Evolutionary conservation across 2,888 invertebrate species (phyloP).

Genomic region (Leptodirus hochenwartii): DNA sequence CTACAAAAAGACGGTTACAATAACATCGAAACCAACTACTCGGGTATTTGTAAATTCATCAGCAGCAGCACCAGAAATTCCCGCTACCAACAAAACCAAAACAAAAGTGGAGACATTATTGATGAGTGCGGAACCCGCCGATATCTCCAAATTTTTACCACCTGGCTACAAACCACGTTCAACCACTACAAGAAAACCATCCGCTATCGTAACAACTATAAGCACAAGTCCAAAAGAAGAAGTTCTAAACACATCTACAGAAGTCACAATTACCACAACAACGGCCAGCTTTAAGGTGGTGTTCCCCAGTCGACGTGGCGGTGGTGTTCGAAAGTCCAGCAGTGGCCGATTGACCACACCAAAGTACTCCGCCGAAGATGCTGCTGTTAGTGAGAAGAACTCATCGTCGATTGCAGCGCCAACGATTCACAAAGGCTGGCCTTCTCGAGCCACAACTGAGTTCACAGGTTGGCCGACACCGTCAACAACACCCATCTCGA

Average conservation of each 20-base stretch:
- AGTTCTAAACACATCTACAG: conserved; percentile 11
- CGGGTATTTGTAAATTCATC: conserved; percentile 10
- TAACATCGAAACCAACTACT: conserved; percentile 14
- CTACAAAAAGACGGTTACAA: conserved; percentile 12
- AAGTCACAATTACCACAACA: conserved; percentile 26
- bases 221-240: conserved; percentile 9
- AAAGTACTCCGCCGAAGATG: conserved; percentile 22
- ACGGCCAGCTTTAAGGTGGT: conserved; percentile 44
- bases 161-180: conserved; percentile 35
- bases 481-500: conserved; percentile 71
- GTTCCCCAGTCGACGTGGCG: conserved; percentile 62
- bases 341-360: conserved; percentile 39
- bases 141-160: conserved; percentile 41
- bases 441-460: conserved; percentile 65
- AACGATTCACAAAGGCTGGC: conserved; percentile 71
- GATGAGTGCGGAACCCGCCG: conserved; percentile 21
- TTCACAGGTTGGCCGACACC: conserved; percentile 85
- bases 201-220: conserved; percentile 9
- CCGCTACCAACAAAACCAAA: conserved; percentile 15
- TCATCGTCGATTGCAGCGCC: conserved; percentile 33
- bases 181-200: conserved; percentile 8
- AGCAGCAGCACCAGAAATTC: conserved; percentile 7
- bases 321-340: conserved; percentile 30
- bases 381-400: conserved; percentile 13
- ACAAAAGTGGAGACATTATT: conserved; percentile 14